A percentile compares a stretch with the other conserved stretches of the same genome.
phyloP scores from a whole-genome alignment of 2,888 invertebrate species.

The Acanthosepion pharaonis region DNA sequence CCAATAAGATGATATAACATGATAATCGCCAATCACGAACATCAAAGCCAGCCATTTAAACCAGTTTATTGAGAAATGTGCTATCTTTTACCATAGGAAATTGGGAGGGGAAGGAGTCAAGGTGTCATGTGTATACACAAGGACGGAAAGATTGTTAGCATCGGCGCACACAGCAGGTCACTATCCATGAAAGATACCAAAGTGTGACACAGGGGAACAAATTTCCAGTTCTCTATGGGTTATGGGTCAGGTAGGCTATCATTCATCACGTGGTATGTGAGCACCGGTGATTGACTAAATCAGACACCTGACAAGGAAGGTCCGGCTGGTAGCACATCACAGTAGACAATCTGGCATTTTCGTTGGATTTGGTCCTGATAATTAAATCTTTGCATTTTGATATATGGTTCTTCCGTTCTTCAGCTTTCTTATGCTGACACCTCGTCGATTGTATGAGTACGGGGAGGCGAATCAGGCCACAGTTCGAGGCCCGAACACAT shows the following conservation, averaged over 20 bases:
- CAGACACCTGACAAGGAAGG: not conserved
- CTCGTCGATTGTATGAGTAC: not conserved
- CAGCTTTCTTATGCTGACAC: not conserved
- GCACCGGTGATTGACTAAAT: conserved; percentile 2
- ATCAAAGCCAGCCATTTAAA: not conserved
- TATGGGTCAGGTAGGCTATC: not conserved
- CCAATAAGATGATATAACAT: conserved; percentile 12
- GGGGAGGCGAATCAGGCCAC: not conserved
- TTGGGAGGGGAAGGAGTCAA: not conserved
- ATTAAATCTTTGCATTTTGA: conserved; percentile 11
- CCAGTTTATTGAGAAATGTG: not conserved
- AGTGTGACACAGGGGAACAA: not conserved
- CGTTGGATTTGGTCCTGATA: not conserved
- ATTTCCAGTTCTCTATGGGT: not conserved
- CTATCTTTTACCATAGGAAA: not conserved
- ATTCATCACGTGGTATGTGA: conserved; percentile 15
- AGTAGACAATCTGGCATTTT: not conserved
- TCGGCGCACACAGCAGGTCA: not conserved
- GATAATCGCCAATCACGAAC: not conserved
- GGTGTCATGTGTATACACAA: not conserved
- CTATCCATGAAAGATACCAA: not conserved
- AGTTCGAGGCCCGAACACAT: not conserved
- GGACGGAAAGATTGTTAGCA: not conserved
- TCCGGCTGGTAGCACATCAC: not conserved
- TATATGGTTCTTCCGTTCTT: not conserved